Base-by-base conservation (phyloP, 2,113 vertebrate species). In the Sminthopsis crassicaudata region DNA sequence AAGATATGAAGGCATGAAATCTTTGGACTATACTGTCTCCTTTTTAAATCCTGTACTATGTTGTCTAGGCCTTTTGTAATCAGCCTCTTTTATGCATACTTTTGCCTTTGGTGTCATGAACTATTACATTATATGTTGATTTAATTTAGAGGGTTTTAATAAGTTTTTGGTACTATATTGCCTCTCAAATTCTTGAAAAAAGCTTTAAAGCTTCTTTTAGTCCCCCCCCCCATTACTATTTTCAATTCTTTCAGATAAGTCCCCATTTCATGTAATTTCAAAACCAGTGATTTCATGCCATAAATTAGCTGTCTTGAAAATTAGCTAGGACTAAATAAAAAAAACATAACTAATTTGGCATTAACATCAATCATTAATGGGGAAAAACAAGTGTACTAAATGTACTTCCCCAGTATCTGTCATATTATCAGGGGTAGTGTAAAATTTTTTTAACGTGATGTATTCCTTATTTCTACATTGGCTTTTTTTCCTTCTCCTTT, bases 401-500 rank as follows among this genome's bases (percentile, higher is more conserved):
- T 76, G 36, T 76, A 22, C 36, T 76, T 42, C 19, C 36, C 36
- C 0, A 76, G 1, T 22, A 76, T 19, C 5, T 76, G 42, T 48
- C 12, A 88, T 55, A 46, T 92, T 93, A 92, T 30, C 92, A 92
- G 91, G 55, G 46, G 92, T 60, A 53, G 7, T 90, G 9, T 27
- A n/a, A 93, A 48, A 48, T 8, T 95, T 42, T 36, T 93, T 95
- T 93, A 52, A 12, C 92, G 88, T 94, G 42, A 57, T 53, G 0
- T 14, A 42, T 90, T 96, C 26, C 90, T 96, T 96, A 55, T 92
- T 91, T 96, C 90, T 90, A 93, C 1, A 30, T 36, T 90, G 93
- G 50, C 6, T 95, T n/a, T n/a, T n/a, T n/a, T 96, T 96, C 46
- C 46, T 93, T 94, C 90, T 94, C n/a, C 53, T 76, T 76, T 76